These are phyloP conservation scores for Triplophysa tibetana DNA, from an alignment of 2,113 vertebrate genomes.

Conservation along the genomic window DNA sequence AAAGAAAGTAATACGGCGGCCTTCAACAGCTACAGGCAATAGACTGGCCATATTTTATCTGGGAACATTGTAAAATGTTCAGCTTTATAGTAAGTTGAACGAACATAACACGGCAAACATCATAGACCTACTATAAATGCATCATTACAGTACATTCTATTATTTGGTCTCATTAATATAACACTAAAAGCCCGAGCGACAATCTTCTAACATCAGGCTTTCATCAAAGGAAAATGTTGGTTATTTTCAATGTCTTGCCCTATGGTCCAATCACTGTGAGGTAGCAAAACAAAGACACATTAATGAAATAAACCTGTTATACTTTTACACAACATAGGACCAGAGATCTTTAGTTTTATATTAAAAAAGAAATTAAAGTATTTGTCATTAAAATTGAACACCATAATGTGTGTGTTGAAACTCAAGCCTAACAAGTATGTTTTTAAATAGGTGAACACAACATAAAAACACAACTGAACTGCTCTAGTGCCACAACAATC, in stretches of 20 bases:
- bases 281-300: neutral
- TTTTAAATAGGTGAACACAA: too few species aligned
- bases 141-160: neutral
- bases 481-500: neutral
- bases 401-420: too few species aligned
- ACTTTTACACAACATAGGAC: neutral
- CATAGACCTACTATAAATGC: neutral
- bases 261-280: neutral
- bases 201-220: conserved; percentile 39
- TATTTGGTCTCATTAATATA: neutral
- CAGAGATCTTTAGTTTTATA: neutral
- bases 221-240: conserved; percentile 32
- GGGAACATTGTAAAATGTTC: neutral
- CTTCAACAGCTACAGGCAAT: too few species aligned
- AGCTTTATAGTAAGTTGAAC: neutral
- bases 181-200: conserved; percentile 5
- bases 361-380: neutral
- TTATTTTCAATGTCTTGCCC: conserved; percentile 9
- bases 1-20: neutral
- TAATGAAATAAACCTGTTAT: neutral
- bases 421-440: neutral
- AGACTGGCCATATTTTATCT: neutral
- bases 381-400: neutral
- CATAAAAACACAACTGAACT: neutral
- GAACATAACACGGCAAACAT: neutral